Base-by-base conservation (phyloP, 1,140 invertebrate genomes). In the Gonatopus flavifemur region DNA sequence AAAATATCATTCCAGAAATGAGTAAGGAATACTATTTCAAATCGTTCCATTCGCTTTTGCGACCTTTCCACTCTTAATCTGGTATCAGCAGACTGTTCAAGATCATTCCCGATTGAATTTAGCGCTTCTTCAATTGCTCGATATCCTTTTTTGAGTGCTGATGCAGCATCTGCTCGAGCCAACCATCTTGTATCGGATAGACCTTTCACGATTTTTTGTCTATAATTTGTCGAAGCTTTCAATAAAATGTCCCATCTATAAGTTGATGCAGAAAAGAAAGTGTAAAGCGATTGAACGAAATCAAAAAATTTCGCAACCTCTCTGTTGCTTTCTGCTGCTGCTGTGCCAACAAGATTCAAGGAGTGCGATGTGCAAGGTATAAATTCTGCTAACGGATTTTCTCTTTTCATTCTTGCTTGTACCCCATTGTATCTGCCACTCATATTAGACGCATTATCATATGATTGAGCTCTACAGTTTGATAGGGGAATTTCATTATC, bases 371-470 rank as follows among this genome's bases (percentile, higher is more conserved):
- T 55, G 58, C 62, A 65, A 42, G 60, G 58, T 52, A 68, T 39
- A 43, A 45, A 57, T 18, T 42, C 25, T 31, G 58, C 59, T 43
- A 57, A 54, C 49, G 41, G 30, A 47, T 59, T 64, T 45, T 52
- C 20, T 31, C 46, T 16, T 18, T 55, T 64, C 31, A 70, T 52
- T 24, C 50, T 45, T 18, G 61, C 44, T 54, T 66, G 57, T 18
- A 65, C 38, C 42, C 67, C 64, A 53, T 61, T 61, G 36, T 65
- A 69, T 28, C 58, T 59, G 9, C 67, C 65, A 48, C 55, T 51
- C 64, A 73, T 73, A 44, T 58, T 64, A 25, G 52, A 49, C 3
- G 60, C 69, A 62, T 73, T 73, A 49, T 72, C 65, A 44, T 72
- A 72, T 13, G 54, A 56, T 45, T 74, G 66, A 7, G 55, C 58